Conservation (phyloP, 2,113 vertebrate species). For the Polypterus senegalus region DNA sequence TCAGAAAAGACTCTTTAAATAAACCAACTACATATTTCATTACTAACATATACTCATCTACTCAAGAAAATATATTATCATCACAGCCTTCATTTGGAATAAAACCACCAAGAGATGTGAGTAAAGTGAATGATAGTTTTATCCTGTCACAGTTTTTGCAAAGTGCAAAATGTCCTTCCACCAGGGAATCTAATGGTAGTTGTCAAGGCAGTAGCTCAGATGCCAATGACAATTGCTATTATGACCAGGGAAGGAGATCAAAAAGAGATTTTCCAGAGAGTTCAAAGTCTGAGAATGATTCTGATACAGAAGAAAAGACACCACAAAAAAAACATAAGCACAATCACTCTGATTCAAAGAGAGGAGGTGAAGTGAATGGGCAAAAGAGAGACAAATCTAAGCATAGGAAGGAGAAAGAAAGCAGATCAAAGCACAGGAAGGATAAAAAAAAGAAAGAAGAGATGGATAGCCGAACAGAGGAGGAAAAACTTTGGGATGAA, state of each 20-base stretch:
- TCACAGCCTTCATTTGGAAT: no score
- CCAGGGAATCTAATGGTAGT: constrained; percentile 29
- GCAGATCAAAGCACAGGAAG: constrained; percentile 44
- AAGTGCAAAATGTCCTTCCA: neutral
- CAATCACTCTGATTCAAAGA: neutral
- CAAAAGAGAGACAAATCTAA: constrained; percentile 14
- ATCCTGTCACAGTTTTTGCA: no score
- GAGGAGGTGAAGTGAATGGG: constrained; percentile 10
- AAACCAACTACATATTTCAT: no score
- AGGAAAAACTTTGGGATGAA: constrained; percentile 74
- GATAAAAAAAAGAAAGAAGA: constrained; percentile 50
- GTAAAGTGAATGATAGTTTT: no score
- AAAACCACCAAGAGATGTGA: no score
- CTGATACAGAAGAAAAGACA: no score
- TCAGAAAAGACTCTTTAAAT: no score
- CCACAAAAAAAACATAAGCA: no score
- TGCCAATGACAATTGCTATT: constrained; percentile 20
- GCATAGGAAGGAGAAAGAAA: constrained; percentile 30
- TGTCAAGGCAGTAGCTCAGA: constrained; percentile 23
- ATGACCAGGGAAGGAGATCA: constrained; percentile 27
- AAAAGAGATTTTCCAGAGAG: constrained; percentile 16
- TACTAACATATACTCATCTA: no score
- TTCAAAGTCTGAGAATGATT: constrained; percentile 15
- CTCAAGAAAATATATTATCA: no score
- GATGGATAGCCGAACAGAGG: constrained; percentile 50